Base-by-base conservation (phyloP, 2,797 vertebrate genomes). In the Leucoraja ocellata region DNA sequence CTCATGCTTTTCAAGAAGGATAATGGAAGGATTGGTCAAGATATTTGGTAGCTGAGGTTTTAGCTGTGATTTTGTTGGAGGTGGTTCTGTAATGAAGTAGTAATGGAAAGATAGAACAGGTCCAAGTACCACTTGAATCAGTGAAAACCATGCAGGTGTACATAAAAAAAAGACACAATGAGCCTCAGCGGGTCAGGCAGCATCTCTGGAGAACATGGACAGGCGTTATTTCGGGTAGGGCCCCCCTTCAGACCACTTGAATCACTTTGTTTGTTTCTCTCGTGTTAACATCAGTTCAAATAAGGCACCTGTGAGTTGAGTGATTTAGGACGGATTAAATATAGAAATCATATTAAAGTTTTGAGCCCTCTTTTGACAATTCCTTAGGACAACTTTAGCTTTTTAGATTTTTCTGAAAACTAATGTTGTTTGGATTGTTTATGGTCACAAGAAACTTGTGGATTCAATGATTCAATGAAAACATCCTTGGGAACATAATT, bases 61-160 rank as follows among this genome's bases (percentile, higher is more conserved):
- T 58, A 54, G 73, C 71, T 76, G 71, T 21, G 46, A 28, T 76
- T 74, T 92, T 92, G 71, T 58, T 39, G n/a, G 28, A 92, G 90
- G 25, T 76, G 90, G 76, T 92, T 92, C 23, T 2, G 11, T 76
- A 58, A 46, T 46, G 76, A 91, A 74, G 39, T 25, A 74, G 39
- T 92, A 92, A 92, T 92, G 90, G 90, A 76, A 21, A 76, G 16
- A 92, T 92, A n/a, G 84, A 68, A 65, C 73, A 92, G 36, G 36
- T 74, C 36, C 54, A 92, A 92, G 90, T 92, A 25, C 90, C 13
- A 76, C 71, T 76, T 92, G 73, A 92, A 25, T 92, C 90, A 92
- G 46, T 54, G 46, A 54, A 54, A 54, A 54, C 46, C 5, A 54
- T 54, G 46, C 46, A 54, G 46, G 46, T 54, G 46, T 6, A 54